These are phyloP conservation scores for Vombatus ursinus DNA, from an alignment of 2,113 vertebrate genomes.

Conservation along the genomic window DNA sequence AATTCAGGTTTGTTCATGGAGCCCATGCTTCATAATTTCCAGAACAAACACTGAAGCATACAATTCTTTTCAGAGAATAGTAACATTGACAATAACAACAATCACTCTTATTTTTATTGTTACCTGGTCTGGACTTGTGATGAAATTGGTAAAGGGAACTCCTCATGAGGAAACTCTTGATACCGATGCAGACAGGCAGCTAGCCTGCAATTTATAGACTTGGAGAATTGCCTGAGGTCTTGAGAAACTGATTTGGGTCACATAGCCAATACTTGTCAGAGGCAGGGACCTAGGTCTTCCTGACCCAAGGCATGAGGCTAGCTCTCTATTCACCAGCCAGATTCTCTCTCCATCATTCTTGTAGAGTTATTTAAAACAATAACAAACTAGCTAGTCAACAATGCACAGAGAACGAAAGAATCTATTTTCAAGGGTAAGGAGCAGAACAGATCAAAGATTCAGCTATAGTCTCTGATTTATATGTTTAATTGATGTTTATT, in stretches of 20 bases:
- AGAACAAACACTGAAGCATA: constrained; percentile 37
- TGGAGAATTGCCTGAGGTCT: background rate
- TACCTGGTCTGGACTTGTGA: background rate
- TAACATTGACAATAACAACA: background rate
- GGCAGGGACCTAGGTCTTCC: background rate
- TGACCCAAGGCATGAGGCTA: background rate
- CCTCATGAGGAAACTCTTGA: background rate
- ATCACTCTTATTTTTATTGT: background rate
- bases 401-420: constrained; percentile 61
- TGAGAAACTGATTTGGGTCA: background rate
- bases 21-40: constrained; percentile 59
- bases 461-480: constrained; percentile 17
- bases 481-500: background rate
- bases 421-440: constrained; percentile 62
- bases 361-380: background rate
- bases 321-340: background rate
- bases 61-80: background rate
- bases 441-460: constrained; percentile 65
- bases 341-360: background rate
- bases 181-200: background rate
- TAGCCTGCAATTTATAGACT: background rate
- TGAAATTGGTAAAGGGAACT: background rate
- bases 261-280: background rate
- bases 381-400: constrained; percentile 66
- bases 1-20: constrained; percentile 58